Evolutionary conservation across 2,113 vertebrate genomes (phyloP), one percentile per base, ranked within the genome.

Genomic region (Mustelus asterias): DNA sequence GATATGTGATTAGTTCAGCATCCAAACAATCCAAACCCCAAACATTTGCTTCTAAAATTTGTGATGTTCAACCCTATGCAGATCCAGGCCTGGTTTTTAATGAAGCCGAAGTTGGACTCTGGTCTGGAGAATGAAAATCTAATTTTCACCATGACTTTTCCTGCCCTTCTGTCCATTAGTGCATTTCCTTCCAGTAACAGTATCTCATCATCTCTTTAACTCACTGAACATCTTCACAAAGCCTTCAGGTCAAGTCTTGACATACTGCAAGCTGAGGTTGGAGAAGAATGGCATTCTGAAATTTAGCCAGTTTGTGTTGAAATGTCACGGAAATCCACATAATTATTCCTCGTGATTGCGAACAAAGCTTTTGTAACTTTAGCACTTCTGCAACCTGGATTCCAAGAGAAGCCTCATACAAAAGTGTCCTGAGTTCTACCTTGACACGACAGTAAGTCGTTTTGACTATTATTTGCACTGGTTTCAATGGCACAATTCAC

Each of bases 241-340:
- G 33, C 33, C 16, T 65, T 65, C 60, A 67, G 89, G 60, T 93
- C 60, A 93, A 33, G n/a, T 63, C n/a, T 93, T 93, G 60, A 65
- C 89, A 67, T 93, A n/a, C 16, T 65, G 89, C 60, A 93, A 65
- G 13, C 60, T 20, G 60, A 93, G 89, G n/a, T 63, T 65, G 60
- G 60, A 67, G 33, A 93, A 93, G 8, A n/a, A 37, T 37, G 60
- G 1, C 33, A 65, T 65, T 41, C 89, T 65, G 18, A 93, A 93
- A 93, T 93, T 37, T 37, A 93, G 60, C 89, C 65, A 20, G 48
- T 93, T 93, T 93, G 89, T 37, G 89, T 93, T 65, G 54, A 92
- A 92, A 58, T 92, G 88, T 92, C 54, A 92, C 18, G 29, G 58
- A 29, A 93, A 93, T 93, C 33, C 89, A 65, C 60, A 65, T 93